Base-by-base conservation (phyloP, 2,888 invertebrate genomes). In the Harpalus rufipes region DNA sequence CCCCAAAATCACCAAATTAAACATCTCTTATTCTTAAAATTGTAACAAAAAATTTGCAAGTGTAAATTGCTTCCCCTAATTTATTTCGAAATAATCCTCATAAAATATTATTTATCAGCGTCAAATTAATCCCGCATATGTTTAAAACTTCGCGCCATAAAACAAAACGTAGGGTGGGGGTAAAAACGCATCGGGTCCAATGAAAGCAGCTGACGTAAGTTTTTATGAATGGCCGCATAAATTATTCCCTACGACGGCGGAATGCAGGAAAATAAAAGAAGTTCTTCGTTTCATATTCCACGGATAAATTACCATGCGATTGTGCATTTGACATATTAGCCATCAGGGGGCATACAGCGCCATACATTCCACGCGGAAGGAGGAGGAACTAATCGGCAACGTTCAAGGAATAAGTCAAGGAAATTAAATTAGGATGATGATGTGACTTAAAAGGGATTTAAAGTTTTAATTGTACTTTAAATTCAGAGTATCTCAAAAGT, bases 311-410 rank as follows among this genome's bases (percentile, higher is more conserved):
- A 74, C 18, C 18, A 14, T 16, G 44, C 72, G 72, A 74, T 74
- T 74, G 72, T 74, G 72, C 72, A 51, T 74, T 74, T 74, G 72
- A 74, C 72, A 74, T 74, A 74, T 74, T 74, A 44, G 68, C 41
- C 18, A 61, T 25, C 63, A 32, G 32, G 14, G 14, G 14, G 68
- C 25, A 18, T 63, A 25, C 63, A 63, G 18, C 63, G 63, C 63
- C 21, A 51, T 51, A 12, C 44, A 51, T 12, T 12, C 44, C 10
- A 2, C 6, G 44, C 44, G 12, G 10, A 10, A 12, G 8, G 12
- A 5, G 10, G 12, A 12, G 7, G 44, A 51, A 51, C 44, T 51
- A 51, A 51, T 51, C 44, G 44, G 32, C 44, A 10, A 44, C 44
- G 44, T 7, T 7, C 1, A 51, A 51, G 44, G 44, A 4, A 44